Conservation (phyloP, 2,888 invertebrate species). For the Zhengitettix transpicula region DNA sequence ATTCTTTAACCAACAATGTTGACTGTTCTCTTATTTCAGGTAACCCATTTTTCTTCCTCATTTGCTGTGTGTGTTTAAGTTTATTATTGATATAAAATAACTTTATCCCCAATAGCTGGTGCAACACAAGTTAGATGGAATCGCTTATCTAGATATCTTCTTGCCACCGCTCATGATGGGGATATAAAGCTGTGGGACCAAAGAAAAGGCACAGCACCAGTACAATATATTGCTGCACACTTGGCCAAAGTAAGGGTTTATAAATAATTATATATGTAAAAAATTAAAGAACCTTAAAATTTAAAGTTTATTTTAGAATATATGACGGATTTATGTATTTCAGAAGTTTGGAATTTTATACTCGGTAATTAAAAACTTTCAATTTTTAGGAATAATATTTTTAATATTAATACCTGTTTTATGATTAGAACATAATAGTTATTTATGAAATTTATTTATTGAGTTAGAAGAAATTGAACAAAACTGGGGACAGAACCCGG, state of each 20-base stretch:
- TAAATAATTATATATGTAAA: background rate
- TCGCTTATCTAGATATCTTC: constrained; percentile 58
- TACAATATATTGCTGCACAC: constrained; percentile 89
- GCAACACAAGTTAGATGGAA: constrained; percentile 93
- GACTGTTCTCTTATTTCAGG: too few relatives aligned
- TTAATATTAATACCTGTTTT: too few relatives aligned
- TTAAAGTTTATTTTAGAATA: too few relatives aligned
- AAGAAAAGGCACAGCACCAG: constrained; percentile 68
- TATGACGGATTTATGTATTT: too few relatives aligned
- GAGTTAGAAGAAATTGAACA: too few relatives aligned
- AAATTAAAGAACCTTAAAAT: too few relatives aligned
- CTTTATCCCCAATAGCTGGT: constrained; percentile 40
- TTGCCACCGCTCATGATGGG: constrained; percentile 91
- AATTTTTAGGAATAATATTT: background rate
- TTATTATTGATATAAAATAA: background rate
- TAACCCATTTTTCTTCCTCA: background rate
- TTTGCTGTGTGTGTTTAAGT: too few relatives aligned
- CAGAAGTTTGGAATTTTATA: too few relatives aligned
- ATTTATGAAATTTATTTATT: background rate
- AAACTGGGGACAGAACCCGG: too few relatives aligned
- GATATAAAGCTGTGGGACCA: constrained; percentile 94
- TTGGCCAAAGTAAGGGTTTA: constrained; percentile 35
- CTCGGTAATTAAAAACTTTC: too few relatives aligned
- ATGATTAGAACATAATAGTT: background rate
- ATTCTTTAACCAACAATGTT: too few relatives aligned